Evolutionary conservation across 2,797 vertebrate species (phyloP).

Genomic region (Falco naumanni): DNA sequence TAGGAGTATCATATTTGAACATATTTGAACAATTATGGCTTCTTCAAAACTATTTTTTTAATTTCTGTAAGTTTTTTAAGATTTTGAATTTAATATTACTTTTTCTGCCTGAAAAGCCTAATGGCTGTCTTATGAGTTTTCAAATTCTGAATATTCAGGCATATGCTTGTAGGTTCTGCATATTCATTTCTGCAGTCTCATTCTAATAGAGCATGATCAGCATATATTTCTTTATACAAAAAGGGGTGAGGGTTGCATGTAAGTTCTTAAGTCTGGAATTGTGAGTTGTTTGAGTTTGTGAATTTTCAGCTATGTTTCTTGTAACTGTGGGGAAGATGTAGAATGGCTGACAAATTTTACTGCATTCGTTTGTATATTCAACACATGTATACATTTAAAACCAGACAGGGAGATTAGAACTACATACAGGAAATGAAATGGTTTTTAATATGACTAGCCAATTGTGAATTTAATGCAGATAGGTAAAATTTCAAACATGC

Average conservation of each 20-base stretch:
- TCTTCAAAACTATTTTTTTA: background rate
- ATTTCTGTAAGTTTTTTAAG: background rate
- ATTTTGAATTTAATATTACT: background rate
- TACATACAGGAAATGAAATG: background rate
- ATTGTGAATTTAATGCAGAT: background rate
- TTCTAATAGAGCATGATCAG: background rate
- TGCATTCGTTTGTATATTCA: background rate
- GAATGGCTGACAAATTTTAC: background rate
- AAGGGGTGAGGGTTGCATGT: no score
- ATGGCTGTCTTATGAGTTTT: background rate
- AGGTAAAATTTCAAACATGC: background rate
- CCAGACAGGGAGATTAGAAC: background rate
- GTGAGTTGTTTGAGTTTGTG: background rate
- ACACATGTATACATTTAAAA: background rate
- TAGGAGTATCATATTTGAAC: background rate
- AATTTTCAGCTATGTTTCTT: background rate
- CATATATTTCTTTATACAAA: background rate
- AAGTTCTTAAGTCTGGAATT: background rate
- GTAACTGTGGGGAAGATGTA: background rate
- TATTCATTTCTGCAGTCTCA: background rate
- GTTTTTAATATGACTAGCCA: background rate
- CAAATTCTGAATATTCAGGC: background rate
- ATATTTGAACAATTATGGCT: background rate
- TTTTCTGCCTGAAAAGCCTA: background rate
- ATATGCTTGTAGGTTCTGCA: background rate